Base-by-base conservation (phyloP, 1,140 invertebrate species). In the Thalassaphorura encarpata region DNA sequence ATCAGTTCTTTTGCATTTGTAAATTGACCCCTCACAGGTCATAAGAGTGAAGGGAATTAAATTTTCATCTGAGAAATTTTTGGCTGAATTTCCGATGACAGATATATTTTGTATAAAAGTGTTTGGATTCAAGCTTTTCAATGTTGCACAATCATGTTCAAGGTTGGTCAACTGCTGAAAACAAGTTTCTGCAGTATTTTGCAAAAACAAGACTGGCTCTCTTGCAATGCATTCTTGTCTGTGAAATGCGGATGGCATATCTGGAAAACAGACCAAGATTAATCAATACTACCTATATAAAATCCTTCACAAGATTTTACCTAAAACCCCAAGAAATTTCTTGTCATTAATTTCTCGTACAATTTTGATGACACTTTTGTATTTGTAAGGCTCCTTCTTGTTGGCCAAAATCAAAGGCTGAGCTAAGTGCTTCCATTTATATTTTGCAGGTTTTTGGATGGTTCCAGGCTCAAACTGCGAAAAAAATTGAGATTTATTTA, bases 131-230 rank as follows among this genome's bases (percentile, higher is more conserved):
- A 60, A 42, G 13, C 39, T 21, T 3, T 56, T 23, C 2, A 48
- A 8, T 16, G 24, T 43, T n/a, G 18, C 11, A 41, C 59, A 61
- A 4, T 40, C 2, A 0, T 39, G 15, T 19, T 39, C 15, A 0
- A 61, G 15, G 39, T 54, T 41, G 0, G 6, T 6, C 13, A 52
- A n/a, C 19, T 15, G 52, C 1, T 27, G 23, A 1, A 21, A 5
- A n/a, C 60, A 61, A 0, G 11, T 23, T 16, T 41, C 23, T 0
- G 18, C 5, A 18, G 26, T 29, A 31, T 61, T 49, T 40, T 54
- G 54, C 13, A 63, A 48, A 45, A 58, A 64, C 53, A 54, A 55
- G 6, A 61, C 28, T 5, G 52, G 46, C 21, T 54, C 42, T 4
- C n/a, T 4, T 0, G 48, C 41, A 19, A 46, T 24, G 26, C 62